Evolutionary conservation across 2,888 invertebrate genomes (phyloP).

Genomic region (Dioctria rufipes): DNA sequence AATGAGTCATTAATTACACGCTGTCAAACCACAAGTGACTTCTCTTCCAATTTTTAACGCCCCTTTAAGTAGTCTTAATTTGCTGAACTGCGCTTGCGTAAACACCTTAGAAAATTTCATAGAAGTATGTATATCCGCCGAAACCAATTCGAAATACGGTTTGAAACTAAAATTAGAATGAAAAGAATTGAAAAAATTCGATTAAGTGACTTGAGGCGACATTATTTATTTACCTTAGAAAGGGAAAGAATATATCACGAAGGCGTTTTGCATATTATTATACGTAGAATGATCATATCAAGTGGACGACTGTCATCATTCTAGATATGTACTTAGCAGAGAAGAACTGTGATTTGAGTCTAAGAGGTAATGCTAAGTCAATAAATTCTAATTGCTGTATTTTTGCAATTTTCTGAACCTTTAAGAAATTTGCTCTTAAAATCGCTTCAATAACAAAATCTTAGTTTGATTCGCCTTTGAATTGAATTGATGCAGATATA

Average conservation of each 20-base stretch:
- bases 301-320: not conserved
- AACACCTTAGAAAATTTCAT: not conserved
- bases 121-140: not conserved
- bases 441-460: not conserved
- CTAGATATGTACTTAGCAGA: not conserved
- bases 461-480: too few relatives aligned
- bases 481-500: not conserved
- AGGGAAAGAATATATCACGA: not conserved
- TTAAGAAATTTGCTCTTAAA: not conserved
- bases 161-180: not conserved
- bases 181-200: not conserved
- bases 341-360: not conserved
- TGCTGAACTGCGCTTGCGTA: not conserved
- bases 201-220: not conserved
- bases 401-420: not conserved
- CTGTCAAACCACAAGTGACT: conserved; percentile 38
- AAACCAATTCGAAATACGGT: not conserved
- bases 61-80: not conserved
- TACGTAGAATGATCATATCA: not conserved
- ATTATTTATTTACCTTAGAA: not conserved
- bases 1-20: conserved; percentile 19
- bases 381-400: not conserved
- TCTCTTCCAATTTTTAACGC: conserved; percentile 19
- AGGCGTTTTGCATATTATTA: not conserved
- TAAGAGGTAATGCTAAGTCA: not conserved